phyloP scores from a whole-genome alignment of 2,888 invertebrate species.

The Masnerella sp. region DNA sequence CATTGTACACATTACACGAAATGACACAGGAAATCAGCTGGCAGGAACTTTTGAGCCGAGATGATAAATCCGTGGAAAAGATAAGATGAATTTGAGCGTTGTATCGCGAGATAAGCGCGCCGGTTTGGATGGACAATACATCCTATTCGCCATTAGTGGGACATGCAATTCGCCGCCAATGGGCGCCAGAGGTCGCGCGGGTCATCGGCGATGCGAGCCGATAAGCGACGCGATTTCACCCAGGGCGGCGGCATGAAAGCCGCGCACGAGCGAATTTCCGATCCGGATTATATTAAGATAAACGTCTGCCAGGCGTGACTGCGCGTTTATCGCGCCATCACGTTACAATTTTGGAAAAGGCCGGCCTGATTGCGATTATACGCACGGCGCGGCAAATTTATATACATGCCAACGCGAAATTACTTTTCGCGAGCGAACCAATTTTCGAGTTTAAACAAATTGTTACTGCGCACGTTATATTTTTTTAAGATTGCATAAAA shows the following conservation, averaged over 20 bases:
- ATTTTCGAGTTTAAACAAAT: no score
- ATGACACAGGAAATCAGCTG: conserved; percentile 33
- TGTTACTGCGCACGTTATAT: no score
- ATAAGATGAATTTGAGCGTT: conserved; percentile 50
- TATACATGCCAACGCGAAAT: not conserved
- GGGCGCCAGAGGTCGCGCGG: conserved; percentile 69
- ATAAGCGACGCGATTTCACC: conserved; percentile 72
- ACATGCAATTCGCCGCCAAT: conserved; percentile 72
- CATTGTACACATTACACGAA: conserved; percentile 27
- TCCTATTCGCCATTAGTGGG: conserved; percentile 60
- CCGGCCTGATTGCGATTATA: conserved; percentile 41
- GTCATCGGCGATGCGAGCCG: conserved; percentile 68
- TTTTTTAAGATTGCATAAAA: no score
- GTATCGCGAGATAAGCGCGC: conserved; percentile 40
- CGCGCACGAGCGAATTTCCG: conserved; percentile 68
- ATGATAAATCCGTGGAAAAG: conserved; percentile 46
- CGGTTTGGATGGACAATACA: conserved; percentile 58
- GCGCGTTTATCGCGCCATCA: conserved; percentile 63
- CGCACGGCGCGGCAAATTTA: conserved; percentile 14
- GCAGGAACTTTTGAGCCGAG: conserved; percentile 31
- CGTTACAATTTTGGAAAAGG: conserved; percentile 71
- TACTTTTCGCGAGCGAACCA: not conserved
- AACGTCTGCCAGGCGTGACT: conserved; percentile 65
- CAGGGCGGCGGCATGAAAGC: conserved; percentile 68
- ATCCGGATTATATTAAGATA: conserved; percentile 76